Evolutionary conservation across 2,888 invertebrate species (phyloP).

Genomic region (Caradrina clavipalpis): DNA sequence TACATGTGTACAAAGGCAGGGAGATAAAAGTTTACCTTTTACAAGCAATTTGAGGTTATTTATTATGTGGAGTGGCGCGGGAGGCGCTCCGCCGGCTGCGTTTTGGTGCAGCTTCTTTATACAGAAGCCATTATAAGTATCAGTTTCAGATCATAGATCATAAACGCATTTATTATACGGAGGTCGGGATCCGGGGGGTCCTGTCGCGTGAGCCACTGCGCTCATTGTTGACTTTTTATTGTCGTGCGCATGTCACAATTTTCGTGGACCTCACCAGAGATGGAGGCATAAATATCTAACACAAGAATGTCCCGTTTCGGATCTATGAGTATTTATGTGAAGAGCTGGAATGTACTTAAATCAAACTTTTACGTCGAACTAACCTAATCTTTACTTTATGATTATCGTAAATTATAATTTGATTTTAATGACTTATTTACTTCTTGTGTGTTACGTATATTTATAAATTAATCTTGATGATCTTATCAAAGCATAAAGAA

Average conservation of each 20-base stretch:
- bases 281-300: constrained; percentile 82
- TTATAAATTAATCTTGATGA: constrained; percentile 81
- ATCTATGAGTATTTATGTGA: constrained; percentile 81
- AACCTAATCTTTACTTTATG: constrained; percentile 88
- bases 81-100: constrained; percentile 74
- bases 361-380: constrained; percentile 78
- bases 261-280: constrained; percentile 81
- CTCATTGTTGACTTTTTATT: constrained; percentile 88
- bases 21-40: constrained; percentile 87
- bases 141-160: constrained; percentile 91
- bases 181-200: constrained; percentile 86
- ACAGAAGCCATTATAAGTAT: constrained; percentile 91
- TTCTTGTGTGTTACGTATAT: constrained; percentile 74
- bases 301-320: constrained; percentile 79
- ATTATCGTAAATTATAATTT: constrained; percentile 87
- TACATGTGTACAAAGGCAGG: constrained; percentile 84
- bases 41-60: constrained; percentile 89
- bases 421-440: constrained; percentile 89
- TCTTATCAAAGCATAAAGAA: constrained; percentile 73
- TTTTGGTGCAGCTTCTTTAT: constrained; percentile 88
- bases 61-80: constrained; percentile 80
- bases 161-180: constrained; percentile 86
- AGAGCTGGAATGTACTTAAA: constrained; percentile 83
- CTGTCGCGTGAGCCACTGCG: constrained; percentile 78
- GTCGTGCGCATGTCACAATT: constrained; percentile 84